phyloP scores from a whole-genome alignment of 2,888 invertebrate species.

The Papilio protenor region DNA sequence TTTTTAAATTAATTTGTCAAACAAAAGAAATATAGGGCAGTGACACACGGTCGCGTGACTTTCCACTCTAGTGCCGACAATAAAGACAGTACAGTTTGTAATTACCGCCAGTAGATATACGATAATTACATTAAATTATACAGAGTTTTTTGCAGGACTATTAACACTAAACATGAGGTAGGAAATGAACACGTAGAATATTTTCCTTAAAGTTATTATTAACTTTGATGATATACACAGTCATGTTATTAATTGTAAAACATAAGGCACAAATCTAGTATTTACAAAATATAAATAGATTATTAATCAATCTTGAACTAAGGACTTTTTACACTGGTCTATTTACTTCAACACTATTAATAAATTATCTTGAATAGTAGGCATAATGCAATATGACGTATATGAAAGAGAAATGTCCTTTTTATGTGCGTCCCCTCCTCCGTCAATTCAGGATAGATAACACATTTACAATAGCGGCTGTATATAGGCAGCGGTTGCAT shows the following conservation, averaged over 20 bases:
- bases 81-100: conserved; percentile 8
- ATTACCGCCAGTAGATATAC: conserved; percentile 2
- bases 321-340: no score
- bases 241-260: background rate
- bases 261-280: no score
- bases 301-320: no score
- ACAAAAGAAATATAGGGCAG: conserved; percentile 7
- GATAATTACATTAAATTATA: conserved; percentile 13
- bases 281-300: no score
- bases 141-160: background rate
- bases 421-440: no score
- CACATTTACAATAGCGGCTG: no score
- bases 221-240: background rate
- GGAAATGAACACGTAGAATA: background rate
- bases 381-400: no score
- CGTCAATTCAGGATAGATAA: no score
- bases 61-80: conserved; percentile 24
- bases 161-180: background rate
- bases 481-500: no score
- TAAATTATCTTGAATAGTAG: no score
- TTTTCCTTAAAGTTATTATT: background rate
- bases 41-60: conserved; percentile 26
- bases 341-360: no score
- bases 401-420: no score
- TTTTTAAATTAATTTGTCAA: background rate